Conservation (phyloP, 2,888 invertebrate species). For the Brenthis ino region DNA sequence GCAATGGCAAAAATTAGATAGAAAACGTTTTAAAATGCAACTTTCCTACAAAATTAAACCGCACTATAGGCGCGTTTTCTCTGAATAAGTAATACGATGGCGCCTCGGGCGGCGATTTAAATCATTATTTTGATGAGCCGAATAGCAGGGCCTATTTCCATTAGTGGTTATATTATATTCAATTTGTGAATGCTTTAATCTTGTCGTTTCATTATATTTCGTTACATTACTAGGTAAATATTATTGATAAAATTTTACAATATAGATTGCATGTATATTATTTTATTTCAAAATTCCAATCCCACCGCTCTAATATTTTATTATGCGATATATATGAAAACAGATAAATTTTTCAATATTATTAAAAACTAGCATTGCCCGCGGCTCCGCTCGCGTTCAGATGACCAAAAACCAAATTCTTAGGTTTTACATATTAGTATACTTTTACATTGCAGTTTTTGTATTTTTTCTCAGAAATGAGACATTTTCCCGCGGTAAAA, state of each 20-base stretch:
- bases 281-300: too few species aligned
- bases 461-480: too few species aligned
- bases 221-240: neutral
- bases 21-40: conserved; percentile 14
- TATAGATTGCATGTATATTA: neutral
- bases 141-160: conserved; percentile 25
- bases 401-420: too few species aligned
- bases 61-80: conserved; percentile 30
- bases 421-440: too few species aligned
- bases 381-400: too few species aligned
- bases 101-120: conserved; percentile 49
- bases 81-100: conserved; percentile 57
- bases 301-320: too few species aligned
- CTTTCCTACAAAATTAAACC: conserved; percentile 18
- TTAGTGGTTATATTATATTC: conserved; percentile 13
- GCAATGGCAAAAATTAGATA: neutral
- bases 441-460: too few species aligned
- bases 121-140: conserved; percentile 40
- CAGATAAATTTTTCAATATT: too few species aligned
- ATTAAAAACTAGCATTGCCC: too few species aligned
- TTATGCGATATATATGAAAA: too few species aligned
- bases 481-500: too few species aligned
- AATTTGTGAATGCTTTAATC: conserved; percentile 3
- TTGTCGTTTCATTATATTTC: conserved; percentile 6
- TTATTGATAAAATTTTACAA: neutral